These are phyloP conservation scores for Pycnonotus jocosus DNA, from an alignment of 2,113 vertebrate species.

Conservation along the genomic window DNA sequence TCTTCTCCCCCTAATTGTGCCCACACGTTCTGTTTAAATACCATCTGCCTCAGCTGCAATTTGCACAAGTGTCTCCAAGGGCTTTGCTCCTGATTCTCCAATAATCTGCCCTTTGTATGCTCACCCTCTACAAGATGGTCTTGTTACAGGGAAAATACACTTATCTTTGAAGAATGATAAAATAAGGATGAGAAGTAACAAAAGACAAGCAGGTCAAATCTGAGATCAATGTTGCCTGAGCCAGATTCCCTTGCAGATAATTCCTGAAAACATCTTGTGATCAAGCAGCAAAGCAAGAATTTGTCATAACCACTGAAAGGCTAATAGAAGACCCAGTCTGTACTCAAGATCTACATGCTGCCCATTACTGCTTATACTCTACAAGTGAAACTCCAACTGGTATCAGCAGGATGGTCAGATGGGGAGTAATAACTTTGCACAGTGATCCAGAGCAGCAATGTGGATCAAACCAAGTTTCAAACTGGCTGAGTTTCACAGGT, in stretches of 20 bases:
- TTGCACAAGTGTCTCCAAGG: constrained; percentile 39
- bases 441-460: neutral
- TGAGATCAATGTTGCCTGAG: neutral
- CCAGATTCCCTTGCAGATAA: neutral
- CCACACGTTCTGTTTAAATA: constrained; percentile 49
- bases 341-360: neutral
- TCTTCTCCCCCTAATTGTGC: neutral
- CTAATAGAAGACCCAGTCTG: neutral
- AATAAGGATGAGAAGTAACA: neutral
- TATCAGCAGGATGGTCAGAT: neutral
- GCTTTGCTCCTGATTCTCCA: neutral
- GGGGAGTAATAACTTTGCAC: neutral
- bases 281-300: neutral
- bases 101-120: constrained; percentile 24
- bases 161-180: neutral
- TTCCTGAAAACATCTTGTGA: neutral
- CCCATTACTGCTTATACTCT: neutral
- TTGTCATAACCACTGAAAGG: neutral
- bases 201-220: neutral
- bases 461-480: neutral
- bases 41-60: constrained; percentile 53
- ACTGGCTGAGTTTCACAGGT: neutral
- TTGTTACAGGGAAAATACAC: constrained; percentile 8
- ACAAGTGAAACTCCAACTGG: neutral
- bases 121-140: neutral